A percentile compares a stretch with the other conserved stretches of the same genome.
Conservation (phyloP, 2,113 vertebrate species). For the Atrichornis clamosus region DNA sequence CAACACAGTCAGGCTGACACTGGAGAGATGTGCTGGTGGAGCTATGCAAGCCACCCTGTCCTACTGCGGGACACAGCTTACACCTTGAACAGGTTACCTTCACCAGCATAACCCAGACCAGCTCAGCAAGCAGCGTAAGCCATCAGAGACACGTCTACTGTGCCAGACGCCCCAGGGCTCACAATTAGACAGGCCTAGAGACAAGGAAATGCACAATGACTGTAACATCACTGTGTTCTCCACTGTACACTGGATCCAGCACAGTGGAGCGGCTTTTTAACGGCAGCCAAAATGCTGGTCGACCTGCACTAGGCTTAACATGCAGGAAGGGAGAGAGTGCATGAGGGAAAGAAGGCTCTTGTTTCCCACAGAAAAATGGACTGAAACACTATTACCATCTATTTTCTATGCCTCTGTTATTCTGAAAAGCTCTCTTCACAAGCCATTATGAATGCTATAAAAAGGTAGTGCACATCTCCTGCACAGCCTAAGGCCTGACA, state of each 20-base stretch:
- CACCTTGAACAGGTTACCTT: not conserved
- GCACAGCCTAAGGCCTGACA: not conserved
- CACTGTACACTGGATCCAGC: not conserved
- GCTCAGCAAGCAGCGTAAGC: not conserved
- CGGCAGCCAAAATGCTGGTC: not conserved
- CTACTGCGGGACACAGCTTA: not conserved
- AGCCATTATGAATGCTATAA: not conserved
- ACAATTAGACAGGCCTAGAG: not conserved
- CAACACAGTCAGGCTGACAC: not conserved
- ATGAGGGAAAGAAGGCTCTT: not conserved
- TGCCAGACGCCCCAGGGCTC: not conserved
- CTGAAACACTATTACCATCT: not conserved
- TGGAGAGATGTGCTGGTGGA: not conserved
- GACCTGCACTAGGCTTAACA: not conserved
- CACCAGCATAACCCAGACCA: rapidly evolving
- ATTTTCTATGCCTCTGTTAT: not conserved
- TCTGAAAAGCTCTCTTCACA: not conserved
- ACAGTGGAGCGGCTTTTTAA: not conserved
- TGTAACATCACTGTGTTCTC: not conserved
- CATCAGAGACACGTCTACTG: not conserved
- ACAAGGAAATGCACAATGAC: not conserved
- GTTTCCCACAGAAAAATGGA: not conserved
- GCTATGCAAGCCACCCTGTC: not conserved
- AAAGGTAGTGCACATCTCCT: not conserved
- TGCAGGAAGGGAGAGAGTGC: not conserved